Evolutionary conservation across 2,113 vertebrate genomes (phyloP).

Genomic region (Leptocoma aspasia): DNA sequence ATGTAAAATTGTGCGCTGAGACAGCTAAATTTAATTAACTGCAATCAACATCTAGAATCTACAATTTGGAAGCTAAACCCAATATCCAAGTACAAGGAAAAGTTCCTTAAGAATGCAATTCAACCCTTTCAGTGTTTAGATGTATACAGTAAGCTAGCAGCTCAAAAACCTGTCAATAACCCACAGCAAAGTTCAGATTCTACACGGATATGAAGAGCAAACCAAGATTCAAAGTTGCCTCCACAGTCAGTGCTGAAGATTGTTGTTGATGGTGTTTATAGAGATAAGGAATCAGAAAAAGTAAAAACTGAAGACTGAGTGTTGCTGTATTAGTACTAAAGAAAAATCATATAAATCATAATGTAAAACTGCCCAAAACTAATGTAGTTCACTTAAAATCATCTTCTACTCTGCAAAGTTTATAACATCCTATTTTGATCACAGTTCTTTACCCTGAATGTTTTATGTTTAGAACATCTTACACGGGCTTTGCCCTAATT

Average conservation of each 20-base stretch:
- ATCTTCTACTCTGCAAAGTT: background rate
- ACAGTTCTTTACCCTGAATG: background rate
- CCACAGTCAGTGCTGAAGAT: background rate
- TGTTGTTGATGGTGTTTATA: background rate
- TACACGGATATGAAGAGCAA: background rate
- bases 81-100: background rate
- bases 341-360: background rate
- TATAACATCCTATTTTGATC: background rate
- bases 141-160: background rate
- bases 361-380: background rate
- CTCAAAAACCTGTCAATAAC: background rate
- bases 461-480: slow-evolving; percentile 20
- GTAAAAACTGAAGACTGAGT: background rate
- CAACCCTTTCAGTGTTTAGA: background rate
- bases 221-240: background rate
- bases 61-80: background rate
- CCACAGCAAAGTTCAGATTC: background rate
- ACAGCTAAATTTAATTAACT: background rate
- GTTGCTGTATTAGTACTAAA: background rate
- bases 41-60: background rate
- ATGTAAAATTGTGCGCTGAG: background rate
- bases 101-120: background rate
- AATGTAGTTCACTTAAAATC: background rate
- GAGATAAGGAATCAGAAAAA: background rate
- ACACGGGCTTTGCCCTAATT: slow-evolving; percentile 49